Evolutionary conservation across 2,797 vertebrate genomes (phyloP).

Genomic region (Pangasius larnaudii): DNA sequence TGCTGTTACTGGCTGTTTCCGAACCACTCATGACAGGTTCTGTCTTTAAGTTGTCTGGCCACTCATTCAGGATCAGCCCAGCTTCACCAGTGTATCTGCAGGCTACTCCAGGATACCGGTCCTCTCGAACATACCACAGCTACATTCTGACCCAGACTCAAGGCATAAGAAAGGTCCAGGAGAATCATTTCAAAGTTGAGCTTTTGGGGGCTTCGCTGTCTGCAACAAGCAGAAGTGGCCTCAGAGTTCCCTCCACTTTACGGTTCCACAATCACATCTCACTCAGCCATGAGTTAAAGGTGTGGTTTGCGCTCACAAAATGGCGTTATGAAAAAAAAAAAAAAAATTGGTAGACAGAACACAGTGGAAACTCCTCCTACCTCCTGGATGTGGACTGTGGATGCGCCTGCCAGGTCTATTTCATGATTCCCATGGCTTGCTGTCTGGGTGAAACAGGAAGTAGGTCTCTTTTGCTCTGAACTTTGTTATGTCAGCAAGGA

Average conservation of each 20-base stretch:
- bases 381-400: background rate
- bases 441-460: slow-evolving; percentile 5
- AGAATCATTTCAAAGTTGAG: background rate
- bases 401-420: background rate
- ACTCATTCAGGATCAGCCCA: background rate
- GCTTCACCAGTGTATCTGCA: background rate
- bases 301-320: background rate
- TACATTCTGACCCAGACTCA: background rate
- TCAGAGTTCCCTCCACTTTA: background rate
- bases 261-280: background rate
- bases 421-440: slow-evolving; percentile 14
- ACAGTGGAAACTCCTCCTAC: background rate
- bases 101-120: background rate
- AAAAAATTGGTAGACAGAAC: background rate
- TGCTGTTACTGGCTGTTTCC: background rate
- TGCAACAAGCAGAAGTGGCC: background rate
- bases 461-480: background rate
- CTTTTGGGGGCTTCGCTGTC: background rate
- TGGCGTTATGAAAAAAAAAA: background rate
- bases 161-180: background rate
- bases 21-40: background rate
- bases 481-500: background rate
- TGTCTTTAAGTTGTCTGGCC: background rate
- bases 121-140: background rate
- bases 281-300: background rate